Base-by-base conservation (phyloP, 30 jellyfish, hydroid and myxozoan species). In the Aurelia sp. region DNA sequence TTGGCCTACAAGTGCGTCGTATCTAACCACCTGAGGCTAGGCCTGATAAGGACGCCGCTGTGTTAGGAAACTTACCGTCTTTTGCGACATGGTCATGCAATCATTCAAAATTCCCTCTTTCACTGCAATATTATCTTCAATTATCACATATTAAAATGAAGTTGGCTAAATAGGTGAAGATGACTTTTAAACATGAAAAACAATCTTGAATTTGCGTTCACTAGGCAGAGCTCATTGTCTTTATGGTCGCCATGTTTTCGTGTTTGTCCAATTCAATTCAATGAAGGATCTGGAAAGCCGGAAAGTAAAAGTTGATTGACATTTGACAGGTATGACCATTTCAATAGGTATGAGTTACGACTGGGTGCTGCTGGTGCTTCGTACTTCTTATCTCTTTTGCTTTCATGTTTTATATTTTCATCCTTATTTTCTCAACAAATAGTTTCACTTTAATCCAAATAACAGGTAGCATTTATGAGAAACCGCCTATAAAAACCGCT, bases 221-320 rank as follows among this genome's bases (percentile, higher is more conserved):
- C 33, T 55, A 61, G 16, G 57, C 85, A 15, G 61, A 55, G 73
- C 60, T 76, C 87, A 19, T 76, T 76, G 76, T 76, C 87, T 12
- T 58, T 47, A 50, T 30, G 62, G 87, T 40, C 64, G 87, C 87
- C 87, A 76, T 76, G 76, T 76, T 76, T 76, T 62, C n/a, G 66
- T 76, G 87, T n/a, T 76, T 64, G 87, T n/a, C 86, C 67, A 62
- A 76, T 76, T 58, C 87, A 76, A 59, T 33, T 76, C 87, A 76
- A 76, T 76, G 44, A 35, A 68, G 50, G 50, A 37, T 37, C 50
- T 37, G 50, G 50, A 37, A 37, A 37, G 50, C 50, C 50, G 9
- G 50, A 37, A 37, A 37, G 50, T 4, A 37, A 37, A 37, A 4
- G 7, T 59, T 21, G 69, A 59, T 59, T 59, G 27, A 59, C 27